phyloP scores from a whole-genome alignment of 2,113 vertebrate genomes.

The Callaeas wilsoni region DNA sequence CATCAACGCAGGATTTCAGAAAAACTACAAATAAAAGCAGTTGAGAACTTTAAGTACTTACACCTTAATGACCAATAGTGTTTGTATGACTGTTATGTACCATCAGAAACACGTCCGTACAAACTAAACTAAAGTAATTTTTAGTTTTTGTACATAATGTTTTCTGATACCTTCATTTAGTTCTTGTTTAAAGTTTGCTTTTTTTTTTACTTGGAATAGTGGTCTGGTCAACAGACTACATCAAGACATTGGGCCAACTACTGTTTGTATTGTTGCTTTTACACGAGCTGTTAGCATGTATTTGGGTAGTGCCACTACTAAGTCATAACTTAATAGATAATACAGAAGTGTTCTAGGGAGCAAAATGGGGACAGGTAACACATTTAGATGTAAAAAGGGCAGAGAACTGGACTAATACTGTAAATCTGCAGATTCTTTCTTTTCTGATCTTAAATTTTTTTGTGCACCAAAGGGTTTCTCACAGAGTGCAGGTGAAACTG shows the following conservation, averaged over 20 bases:
- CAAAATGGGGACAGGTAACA: not conserved
- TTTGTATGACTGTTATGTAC: not conserved
- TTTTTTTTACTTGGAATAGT: not conserved
- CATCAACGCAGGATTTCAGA: not conserved
- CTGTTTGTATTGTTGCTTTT: not conserved
- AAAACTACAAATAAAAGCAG: not conserved
- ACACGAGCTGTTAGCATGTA: fast-evolving
- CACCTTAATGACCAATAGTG: fast-evolving
- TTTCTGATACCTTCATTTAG: not conserved
- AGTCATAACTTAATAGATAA: not conserved
- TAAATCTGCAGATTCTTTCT: not conserved
- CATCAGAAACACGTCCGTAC: not conserved
- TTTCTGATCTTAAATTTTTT: fast-evolving
- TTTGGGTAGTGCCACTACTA: not conserved
- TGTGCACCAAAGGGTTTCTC: not conserved
- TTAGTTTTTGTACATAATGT: not conserved
- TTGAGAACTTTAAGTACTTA: not conserved
- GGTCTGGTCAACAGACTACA: not conserved
- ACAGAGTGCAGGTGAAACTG: not conserved
- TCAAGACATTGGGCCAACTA: not conserved
- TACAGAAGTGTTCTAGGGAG: not conserved
- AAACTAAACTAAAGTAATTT: not conserved
- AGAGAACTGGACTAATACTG: not conserved
- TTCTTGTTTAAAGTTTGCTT: not conserved
- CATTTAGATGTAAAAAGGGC: not conserved